Base-by-base conservation (phyloP, 1,140 invertebrate species). In the Melipona quadrifasciata region DNA sequence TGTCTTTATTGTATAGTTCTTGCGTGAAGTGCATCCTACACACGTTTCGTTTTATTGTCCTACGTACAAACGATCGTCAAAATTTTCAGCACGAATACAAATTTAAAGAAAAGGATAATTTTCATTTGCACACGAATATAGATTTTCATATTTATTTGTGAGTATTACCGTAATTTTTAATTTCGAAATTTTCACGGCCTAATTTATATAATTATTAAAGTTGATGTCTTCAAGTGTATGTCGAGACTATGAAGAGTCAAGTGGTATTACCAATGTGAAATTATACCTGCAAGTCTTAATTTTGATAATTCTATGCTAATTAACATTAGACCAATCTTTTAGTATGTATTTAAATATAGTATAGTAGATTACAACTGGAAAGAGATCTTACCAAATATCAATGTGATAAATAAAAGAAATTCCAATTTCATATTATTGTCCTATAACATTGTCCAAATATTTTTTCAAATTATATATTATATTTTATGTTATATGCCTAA, bases 31-130 rank as follows among this genome's bases (percentile, higher is more conserved):
- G 67, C 81, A 64, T 81, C 81, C 64, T 47, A 74, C 57, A 53
- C 87, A 71, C 51, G 80, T 79, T 76, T 87, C 76, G 24, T 81
- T 86, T 84, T 31, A 84, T 65, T 55, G 47, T 65, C 34, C 24
- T 21, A 0, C 19, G 31, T 71, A 61, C 0, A 31, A 83, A 57
- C 19, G 31, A 27, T 64, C 19, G 14, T 10, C 39, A 17, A 31
- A 53, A 68, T 53, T 53, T 34, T 68, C 19, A 8, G 4, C 6
- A 16, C 0, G 0, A 39, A n/a, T 27, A 61, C 14, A n/a, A 8
- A 47, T 61, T 47, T 12, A 27, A 27, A 72, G 14, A 51, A 51
- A 12, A 72, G 14, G 1, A 67, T 72, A 19, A 72, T 51, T n/a
- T 51, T n/a, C 6, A n/a, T 24, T 47, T 72, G n/a, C 4, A n/a